Evolutionary conservation across 2,888 invertebrate species (phyloP).

Genomic region (Creontiades dilutus): DNA sequence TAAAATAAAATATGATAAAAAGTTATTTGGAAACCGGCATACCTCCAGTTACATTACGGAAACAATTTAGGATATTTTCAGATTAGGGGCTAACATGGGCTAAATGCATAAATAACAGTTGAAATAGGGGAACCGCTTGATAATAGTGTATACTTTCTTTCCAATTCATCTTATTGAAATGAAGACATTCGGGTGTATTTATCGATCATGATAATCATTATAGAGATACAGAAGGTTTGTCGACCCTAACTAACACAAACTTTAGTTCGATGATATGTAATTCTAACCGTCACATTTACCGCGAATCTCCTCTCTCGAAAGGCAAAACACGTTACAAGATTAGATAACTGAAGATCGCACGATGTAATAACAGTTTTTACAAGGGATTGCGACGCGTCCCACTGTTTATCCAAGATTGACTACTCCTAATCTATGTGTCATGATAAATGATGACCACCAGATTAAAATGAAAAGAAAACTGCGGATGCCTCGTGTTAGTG

Average conservation of each 20-base stretch:
- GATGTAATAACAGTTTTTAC: conserved; percentile 34
- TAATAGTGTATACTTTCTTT: too few relatives aligned
- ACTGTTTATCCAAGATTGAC: conserved; percentile 4
- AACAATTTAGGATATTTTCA: too few relatives aligned
- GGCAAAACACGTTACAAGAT: neutral
- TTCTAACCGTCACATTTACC: neutral
- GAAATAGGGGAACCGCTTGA: too few relatives aligned
- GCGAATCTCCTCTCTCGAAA: conserved; percentile 25
- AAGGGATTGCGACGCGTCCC: conserved; percentile 1
- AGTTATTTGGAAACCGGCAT: too few relatives aligned
- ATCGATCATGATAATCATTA: neutral
- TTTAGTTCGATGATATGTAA: neutral
- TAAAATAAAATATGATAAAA: too few relatives aligned
- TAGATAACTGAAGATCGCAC: conserved; percentile 16
- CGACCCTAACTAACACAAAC: neutral
- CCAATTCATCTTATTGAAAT: too few relatives aligned
- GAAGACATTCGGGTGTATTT: too few relatives aligned
- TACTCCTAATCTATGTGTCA: conserved; percentile 36
- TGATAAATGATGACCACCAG: conserved; percentile 34
- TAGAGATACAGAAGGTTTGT: neutral
- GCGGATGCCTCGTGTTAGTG: neutral
- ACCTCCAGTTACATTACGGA: too few relatives aligned
- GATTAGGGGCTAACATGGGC: too few relatives aligned
- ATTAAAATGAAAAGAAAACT: conserved; percentile 26
- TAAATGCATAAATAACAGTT: too few relatives aligned